These are phyloP conservation scores for Alcedo atthis DNA, from an alignment of 2,797 vertebrate species.

Conservation along the genomic window DNA sequence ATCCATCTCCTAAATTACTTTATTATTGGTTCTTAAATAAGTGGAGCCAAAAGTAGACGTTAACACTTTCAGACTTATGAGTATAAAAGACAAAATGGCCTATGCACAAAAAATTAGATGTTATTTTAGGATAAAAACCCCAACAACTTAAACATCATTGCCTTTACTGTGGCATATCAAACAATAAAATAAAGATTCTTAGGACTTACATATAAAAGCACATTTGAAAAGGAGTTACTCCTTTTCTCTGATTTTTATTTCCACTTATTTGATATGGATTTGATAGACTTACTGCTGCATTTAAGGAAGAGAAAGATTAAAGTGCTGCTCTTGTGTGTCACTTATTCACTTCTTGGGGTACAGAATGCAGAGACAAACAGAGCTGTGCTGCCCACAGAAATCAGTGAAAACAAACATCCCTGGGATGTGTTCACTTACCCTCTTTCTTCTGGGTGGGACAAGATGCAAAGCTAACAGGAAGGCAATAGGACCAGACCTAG, in stretches of 20 bases:
- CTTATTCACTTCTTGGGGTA: background rate
- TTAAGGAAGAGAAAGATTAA: background rate
- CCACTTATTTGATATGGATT: background rate
- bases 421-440: rapidly evolving
- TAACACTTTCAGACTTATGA: background rate
- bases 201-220: background rate
- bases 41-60: background rate
- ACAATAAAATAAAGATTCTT: background rate
- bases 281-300: background rate
- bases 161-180: background rate
- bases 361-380: background rate
- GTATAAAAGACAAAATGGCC: background rate
- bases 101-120: background rate
- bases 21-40: background rate
- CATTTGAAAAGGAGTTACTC: background rate
- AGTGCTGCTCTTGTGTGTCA: background rate
- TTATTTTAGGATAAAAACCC: background rate
- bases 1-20: background rate
- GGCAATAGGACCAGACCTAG: background rate
- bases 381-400: background rate
- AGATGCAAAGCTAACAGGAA: background rate
- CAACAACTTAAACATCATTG: background rate
- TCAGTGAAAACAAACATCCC: background rate
- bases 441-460: background rate
- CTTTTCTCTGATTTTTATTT: background rate